Evolutionary conservation across 1,140 invertebrate species (phyloP).

Genomic region (Lineus longissimus): DNA sequence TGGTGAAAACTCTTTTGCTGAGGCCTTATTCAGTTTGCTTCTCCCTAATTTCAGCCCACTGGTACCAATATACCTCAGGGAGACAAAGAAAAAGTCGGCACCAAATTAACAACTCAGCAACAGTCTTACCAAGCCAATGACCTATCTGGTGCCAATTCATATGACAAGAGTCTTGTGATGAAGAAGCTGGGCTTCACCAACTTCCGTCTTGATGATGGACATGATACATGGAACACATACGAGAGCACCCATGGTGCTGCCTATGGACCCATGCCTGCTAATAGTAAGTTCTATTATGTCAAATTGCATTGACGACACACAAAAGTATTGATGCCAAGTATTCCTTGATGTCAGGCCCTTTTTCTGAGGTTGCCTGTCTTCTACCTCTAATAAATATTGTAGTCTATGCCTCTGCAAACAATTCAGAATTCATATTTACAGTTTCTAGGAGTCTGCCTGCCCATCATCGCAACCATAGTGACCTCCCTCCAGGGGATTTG

Average conservation of each 20-base stretch:
- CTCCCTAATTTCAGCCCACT: constrained; percentile 28
- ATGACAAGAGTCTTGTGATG: constrained; percentile 26
- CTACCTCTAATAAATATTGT: too few species aligned
- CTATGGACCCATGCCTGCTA: not conserved
- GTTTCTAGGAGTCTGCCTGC: constrained; percentile 14
- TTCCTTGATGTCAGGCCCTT: too few species aligned
- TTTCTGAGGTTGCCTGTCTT: too few species aligned
- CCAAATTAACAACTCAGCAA: constrained; percentile 33
- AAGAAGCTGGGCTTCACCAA: constrained; percentile 30
- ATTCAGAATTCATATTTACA: too few species aligned
- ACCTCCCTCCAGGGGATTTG: constrained; percentile 38
- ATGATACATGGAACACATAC: constrained; percentile 36
- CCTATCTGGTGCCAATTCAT: constrained; percentile 16
- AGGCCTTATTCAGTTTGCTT: not conserved
- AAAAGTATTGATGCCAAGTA: too few species aligned
- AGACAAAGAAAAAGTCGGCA: constrained; percentile 29
- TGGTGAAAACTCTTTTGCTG: not conserved
- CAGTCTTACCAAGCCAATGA: constrained; percentile 25
- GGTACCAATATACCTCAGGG: constrained; percentile 38
- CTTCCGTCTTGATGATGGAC: constrained; percentile 35
- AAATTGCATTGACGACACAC: too few species aligned
- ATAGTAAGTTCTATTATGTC: too few species aligned
- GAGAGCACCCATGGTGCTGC: constrained; percentile 21
- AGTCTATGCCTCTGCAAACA: too few species aligned
- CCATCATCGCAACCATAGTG: constrained; percentile 39